Evolutionary conservation across 2,113 vertebrate genomes (phyloP).

Genomic region (Columbina picui): DNA sequence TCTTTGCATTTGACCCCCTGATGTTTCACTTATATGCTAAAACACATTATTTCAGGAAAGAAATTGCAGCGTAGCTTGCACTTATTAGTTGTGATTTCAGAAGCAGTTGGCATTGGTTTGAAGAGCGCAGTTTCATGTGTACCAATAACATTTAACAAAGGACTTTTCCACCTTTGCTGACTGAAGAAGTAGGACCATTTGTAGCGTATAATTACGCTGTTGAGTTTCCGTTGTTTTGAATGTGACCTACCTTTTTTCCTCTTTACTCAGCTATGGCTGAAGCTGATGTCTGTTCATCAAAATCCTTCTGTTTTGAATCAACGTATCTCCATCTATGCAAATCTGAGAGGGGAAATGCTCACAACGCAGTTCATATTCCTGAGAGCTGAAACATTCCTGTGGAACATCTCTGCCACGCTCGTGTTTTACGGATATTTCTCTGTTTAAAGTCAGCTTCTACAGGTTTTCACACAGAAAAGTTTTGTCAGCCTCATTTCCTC

Average conservation of each 20-base stretch:
- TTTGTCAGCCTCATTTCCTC: not conserved
- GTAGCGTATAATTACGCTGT: not conserved
- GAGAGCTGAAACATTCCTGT: not conserved
- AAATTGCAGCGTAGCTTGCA: not conserved
- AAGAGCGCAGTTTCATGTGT: not conserved
- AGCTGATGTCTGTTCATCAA: conserved; percentile 26
- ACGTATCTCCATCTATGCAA: not conserved
- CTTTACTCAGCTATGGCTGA: conserved; percentile 39
- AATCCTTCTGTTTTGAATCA: conserved; percentile 43
- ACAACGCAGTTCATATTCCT: not conserved
- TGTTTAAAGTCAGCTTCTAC: conserved; percentile 3
- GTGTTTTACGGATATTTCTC: not conserved
- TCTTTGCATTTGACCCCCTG: not conserved
- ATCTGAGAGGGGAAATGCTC: not conserved
- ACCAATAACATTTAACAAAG: not conserved
- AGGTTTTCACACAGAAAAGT: not conserved
- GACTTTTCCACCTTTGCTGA: not conserved
- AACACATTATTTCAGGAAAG: not conserved
- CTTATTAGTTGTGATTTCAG: not conserved
- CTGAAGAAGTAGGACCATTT: not conserved
- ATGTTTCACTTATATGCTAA: not conserved
- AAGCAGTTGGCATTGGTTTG: not conserved
- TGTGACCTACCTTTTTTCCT: conserved; percentile 32
- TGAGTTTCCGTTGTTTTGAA: conserved; percentile 49
- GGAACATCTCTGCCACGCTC: not conserved